These are phyloP conservation scores for Exaiptasia diaphana DNA, from an alignment of 64 coral and sea anemone species.

Conservation along the genomic window DNA sequence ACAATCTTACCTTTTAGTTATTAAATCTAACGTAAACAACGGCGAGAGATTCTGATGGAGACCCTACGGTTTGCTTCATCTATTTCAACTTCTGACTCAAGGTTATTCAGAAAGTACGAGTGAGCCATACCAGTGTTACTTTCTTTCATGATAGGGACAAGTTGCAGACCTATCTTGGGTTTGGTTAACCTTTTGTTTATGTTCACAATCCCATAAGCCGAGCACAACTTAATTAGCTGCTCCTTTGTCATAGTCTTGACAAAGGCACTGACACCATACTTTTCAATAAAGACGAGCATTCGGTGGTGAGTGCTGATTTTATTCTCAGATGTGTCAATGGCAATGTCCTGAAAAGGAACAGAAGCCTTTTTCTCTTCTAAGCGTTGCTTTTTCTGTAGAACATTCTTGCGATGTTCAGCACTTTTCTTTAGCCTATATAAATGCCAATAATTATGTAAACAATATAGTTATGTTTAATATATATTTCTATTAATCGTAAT, in stretches of 20 bases:
- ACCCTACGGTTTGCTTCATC: too few species aligned
- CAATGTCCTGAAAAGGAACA: conserved; percentile 9
- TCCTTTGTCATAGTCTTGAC: neutral
- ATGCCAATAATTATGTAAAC: too few species aligned
- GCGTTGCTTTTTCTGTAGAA: neutral
- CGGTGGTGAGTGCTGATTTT: neutral
- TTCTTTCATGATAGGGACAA: neutral
- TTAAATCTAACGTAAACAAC: too few species aligned
- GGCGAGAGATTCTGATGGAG: too few species aligned
- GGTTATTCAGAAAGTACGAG: neutral
- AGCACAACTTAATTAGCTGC: neutral
- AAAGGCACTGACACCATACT: conserved; percentile 15
- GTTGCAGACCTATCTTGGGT: neutral
- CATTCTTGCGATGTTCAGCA: neutral
- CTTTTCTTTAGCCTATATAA: neutral
- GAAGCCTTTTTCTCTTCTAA: conserved; percentile 14
- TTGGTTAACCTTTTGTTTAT: neutral
- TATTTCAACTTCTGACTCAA: neutral
- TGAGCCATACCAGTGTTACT: neutral
- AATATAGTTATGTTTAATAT: too few species aligned
- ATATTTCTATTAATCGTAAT: too few species aligned
- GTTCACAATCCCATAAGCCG: conserved; percentile 10
- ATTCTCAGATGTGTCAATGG: neutral
- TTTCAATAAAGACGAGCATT: neutral
- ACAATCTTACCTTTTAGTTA: too few species aligned